phyloP scores from a whole-genome alignment of 2,113 vertebrate genomes.

The Cephalopterus ornatus region DNA sequence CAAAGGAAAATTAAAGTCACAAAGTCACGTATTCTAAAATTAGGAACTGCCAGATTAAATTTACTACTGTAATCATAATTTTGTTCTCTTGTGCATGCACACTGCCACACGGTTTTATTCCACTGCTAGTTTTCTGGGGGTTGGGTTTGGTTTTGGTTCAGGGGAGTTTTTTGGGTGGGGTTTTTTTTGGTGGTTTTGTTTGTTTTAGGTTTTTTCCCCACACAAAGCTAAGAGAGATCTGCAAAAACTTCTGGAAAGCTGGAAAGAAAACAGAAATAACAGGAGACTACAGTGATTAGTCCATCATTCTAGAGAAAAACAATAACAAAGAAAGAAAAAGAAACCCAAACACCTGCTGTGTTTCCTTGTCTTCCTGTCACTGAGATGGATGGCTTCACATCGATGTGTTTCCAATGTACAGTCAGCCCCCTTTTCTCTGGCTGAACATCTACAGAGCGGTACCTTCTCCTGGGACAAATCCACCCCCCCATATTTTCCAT shows the following conservation, averaged over 20 bases:
- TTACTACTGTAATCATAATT: background rate
- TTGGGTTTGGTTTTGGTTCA: background rate
- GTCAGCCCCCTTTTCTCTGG: background rate
- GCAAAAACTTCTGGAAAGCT: background rate
- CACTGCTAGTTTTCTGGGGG: background rate
- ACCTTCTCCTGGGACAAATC: background rate
- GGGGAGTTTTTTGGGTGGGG: background rate
- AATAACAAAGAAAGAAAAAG: background rate
- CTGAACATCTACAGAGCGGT: background rate
- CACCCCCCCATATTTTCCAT: background rate
- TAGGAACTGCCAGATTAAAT: background rate
- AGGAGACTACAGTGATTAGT: background rate
- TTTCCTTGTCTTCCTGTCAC: background rate
- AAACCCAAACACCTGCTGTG: background rate
- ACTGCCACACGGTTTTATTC: background rate
- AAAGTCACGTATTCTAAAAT: background rate
- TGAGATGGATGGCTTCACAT: background rate
- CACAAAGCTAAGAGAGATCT: background rate
- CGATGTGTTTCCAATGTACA: accelerated
- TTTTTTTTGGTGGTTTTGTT: background rate
- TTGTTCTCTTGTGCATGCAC: background rate
- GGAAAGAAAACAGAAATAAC: conserved; percentile 17
- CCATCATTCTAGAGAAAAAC: background rate
- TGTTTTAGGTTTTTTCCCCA: background rate
- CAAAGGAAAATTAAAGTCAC: background rate